phyloP scores from a whole-genome alignment of 1,140 invertebrate genomes.

The Manduca sexta region DNA sequence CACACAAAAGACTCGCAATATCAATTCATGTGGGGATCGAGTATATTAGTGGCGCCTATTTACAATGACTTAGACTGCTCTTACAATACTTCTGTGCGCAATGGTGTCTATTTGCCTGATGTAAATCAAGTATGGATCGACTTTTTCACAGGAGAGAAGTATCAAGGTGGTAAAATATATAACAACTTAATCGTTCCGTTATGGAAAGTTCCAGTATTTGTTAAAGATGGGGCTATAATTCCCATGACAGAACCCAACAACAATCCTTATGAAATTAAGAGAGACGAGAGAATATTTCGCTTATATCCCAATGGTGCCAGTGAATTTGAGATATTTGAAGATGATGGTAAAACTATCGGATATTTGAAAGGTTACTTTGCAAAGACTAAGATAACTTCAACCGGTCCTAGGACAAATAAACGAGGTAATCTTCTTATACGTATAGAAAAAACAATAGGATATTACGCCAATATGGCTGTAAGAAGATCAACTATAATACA shows the following conservation, averaged over 20 bases:
- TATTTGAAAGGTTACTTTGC: conserved; percentile 41
- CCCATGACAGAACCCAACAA: conserved; percentile 55
- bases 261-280: conserved; percentile 49
- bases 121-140: conserved; percentile 58
- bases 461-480: conserved; percentile 36
- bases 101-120: conserved; percentile 50
- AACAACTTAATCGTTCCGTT: conserved; percentile 45
- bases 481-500: conserved; percentile 42
- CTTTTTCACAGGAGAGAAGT: conserved; percentile 53
- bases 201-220: conserved; percentile 63
- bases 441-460: conserved; percentile 40
- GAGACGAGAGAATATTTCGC: conserved; percentile 41
- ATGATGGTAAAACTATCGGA: conserved; percentile 45
- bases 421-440: conserved; percentile 34
- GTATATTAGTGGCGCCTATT: conserved; percentile 54
- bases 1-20: conserved; percentile 55
- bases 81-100: conserved; percentile 27
- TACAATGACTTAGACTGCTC: conserved; percentile 26
- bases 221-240: conserved; percentile 60
- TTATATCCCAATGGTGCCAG: conserved; percentile 46
- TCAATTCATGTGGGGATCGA: conserved; percentile 64
- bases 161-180: conserved; percentile 53
- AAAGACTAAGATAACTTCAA: conserved; percentile 34
- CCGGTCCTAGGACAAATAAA: conserved; percentile 31
- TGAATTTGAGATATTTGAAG: conserved; percentile 50